These are phyloP conservation scores for Helostoma temminkii DNA, from an alignment of 2,797 vertebrate genomes.

Conservation along the genomic window DNA sequence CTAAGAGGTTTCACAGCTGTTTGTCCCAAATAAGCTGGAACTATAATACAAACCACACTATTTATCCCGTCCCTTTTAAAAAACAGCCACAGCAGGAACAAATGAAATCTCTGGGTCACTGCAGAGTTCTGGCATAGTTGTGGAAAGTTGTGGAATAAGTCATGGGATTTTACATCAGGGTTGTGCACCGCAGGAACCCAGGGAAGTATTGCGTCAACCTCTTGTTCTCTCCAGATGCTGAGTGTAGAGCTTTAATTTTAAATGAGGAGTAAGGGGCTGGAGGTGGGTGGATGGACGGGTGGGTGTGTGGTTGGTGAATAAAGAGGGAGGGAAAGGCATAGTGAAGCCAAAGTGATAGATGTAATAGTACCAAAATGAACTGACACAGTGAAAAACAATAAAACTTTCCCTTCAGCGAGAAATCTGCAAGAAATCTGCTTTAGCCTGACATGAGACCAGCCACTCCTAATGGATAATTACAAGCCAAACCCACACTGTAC, in stretches of 20 bases:
- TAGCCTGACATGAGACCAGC: constrained; percentile 50
- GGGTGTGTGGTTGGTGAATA: constrained; percentile 14
- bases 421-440: constrained; percentile 46
- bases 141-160: constrained; percentile 50
- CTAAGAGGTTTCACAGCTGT: constrained; percentile 24
- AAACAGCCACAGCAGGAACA: constrained; percentile 32
- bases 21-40: constrained; percentile 18
- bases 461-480: constrained; percentile 55
- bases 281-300: constrained; percentile 48
- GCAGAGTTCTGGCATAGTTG: not conserved
- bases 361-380: constrained; percentile 54
- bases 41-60: constrained; percentile 24
- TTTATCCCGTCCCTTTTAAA: constrained; percentile 18
- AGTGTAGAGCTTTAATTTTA: constrained; percentile 71
- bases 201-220: constrained; percentile 72
- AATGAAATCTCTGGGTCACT: constrained; percentile 31
- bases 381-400: constrained; percentile 66
- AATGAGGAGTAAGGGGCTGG: constrained; percentile 53
- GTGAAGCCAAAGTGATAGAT: constrained; percentile 57
- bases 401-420: constrained; percentile 59
- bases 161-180: constrained; percentile 46
- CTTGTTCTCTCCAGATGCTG: constrained; percentile 77
- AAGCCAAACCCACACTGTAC: constrained; percentile 58
- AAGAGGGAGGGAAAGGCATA: constrained; percentile 8
- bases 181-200: constrained; percentile 38